Percentiles rank a stretch among this genome's conserved stretches.
Conservation (phyloP, 2,113 vertebrate genomes). For the Phalacrocorax aristotelis region DNA sequence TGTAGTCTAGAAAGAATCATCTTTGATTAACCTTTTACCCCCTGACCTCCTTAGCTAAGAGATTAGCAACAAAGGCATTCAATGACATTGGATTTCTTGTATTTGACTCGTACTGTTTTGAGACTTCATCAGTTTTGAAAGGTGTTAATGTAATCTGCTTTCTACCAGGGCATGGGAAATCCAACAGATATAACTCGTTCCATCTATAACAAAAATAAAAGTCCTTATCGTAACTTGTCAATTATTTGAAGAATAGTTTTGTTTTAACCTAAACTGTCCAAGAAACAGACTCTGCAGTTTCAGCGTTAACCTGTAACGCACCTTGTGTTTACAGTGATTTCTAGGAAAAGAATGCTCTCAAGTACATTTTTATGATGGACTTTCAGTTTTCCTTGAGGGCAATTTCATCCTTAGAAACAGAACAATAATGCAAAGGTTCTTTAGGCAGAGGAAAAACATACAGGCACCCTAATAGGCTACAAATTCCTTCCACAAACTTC, state of each 20-base stretch:
- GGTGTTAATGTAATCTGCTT: not conserved
- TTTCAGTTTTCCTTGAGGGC: not conserved
- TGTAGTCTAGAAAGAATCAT: not conserved
- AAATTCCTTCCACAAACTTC: conserved; percentile 17
- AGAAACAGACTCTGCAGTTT: not conserved
- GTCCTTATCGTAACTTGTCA: not conserved
- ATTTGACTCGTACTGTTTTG: not conserved
- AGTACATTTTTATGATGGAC: not conserved
- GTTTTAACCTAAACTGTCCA: not conserved
- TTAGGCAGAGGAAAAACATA: not conserved
- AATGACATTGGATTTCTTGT: not conserved
- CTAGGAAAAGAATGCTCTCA: not conserved
- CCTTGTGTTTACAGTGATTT: not conserved
- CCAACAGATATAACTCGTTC: not conserved
- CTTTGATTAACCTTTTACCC: not conserved
- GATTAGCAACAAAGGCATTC: not conserved
- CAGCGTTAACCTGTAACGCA: not conserved
- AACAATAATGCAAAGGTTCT: not conserved
- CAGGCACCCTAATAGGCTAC: not conserved
- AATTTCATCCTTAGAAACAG: not conserved
- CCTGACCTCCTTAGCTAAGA: not conserved
- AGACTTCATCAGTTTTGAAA: not conserved
- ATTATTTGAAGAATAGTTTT: not conserved
- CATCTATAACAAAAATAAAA: not conserved
- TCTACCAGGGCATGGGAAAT: not conserved